Conservation (phyloP, 2,888 invertebrate species). For the Panorpa germanica region DNA sequence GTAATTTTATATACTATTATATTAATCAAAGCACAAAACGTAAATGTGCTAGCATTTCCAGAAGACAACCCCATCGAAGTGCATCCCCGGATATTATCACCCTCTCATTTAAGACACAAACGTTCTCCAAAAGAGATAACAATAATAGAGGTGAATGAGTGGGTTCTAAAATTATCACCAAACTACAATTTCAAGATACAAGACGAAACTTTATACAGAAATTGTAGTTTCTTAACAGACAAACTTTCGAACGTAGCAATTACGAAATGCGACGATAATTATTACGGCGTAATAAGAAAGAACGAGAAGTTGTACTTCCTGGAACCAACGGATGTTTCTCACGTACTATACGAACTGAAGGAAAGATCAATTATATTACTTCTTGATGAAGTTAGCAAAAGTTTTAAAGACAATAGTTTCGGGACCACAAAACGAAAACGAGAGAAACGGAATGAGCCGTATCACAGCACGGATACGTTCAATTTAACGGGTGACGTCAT, state of each 20-base stretch:
- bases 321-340: conserved; percentile 23
- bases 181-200: too few species aligned
- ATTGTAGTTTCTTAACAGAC: conserved; percentile 24
- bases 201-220: conserved; percentile 27
- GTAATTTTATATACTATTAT: too few species aligned
- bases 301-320: conserved; percentile 28
- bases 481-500: too few species aligned
- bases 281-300: conserved; percentile 31
- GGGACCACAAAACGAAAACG: conserved; percentile 27
- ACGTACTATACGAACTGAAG: conserved; percentile 21
- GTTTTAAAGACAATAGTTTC: conserved; percentile 24
- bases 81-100: too few species aligned
- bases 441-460: conserved; percentile 24
- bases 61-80: too few species aligned
- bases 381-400: conserved; percentile 16
- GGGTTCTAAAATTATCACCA: too few species aligned
- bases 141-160: too few species aligned
- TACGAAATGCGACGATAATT: conserved; percentile 30
- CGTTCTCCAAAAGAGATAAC: too few species aligned
- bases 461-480: conserved; percentile 17
- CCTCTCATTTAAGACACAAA: too few species aligned
- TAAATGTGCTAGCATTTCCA: too few species aligned
- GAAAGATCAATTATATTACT: conserved; percentile 25
- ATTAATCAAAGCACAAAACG: too few species aligned
- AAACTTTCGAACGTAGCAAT: conserved; percentile 28